A percentile compares a stretch with the other conserved stretches of the same genome.
These are phyloP conservation scores for Tylochromis polylepis DNA, from an alignment of 2,113 vertebrate species.

Conservation along the genomic window DNA sequence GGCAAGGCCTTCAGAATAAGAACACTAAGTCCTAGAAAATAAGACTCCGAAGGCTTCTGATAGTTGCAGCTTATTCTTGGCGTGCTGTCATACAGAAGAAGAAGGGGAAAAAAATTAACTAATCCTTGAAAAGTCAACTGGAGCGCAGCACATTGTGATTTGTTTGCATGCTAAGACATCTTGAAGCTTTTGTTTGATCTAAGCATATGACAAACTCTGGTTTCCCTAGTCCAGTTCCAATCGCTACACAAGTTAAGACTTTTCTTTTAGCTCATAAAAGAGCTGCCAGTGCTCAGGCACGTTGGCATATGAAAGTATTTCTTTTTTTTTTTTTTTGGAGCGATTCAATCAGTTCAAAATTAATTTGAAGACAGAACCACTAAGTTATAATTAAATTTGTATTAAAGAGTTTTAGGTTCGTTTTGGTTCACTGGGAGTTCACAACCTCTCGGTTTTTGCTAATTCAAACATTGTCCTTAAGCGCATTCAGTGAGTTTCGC, in stretches of 20 bases:
- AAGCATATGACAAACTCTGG: not conserved
- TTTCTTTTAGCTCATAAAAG: not conserved
- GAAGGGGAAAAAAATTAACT: not conserved
- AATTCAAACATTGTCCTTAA: not conserved
- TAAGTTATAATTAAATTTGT: not conserved
- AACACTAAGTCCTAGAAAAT: not conserved
- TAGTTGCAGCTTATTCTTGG: not conserved
- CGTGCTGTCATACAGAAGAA: not conserved
- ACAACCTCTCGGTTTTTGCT: not conserved
- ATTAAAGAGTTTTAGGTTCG: not conserved
- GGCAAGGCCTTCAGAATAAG: not conserved
- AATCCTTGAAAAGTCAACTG: conserved; percentile 1
- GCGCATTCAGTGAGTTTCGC: not conserved
- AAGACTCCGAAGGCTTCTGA: not conserved
- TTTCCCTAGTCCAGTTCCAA: not conserved
- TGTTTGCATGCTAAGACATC: not conserved
- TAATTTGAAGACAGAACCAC: not conserved
- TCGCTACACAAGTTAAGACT: not conserved
- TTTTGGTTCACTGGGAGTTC: not conserved
- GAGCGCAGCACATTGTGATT: not conserved
- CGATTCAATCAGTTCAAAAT: not conserved
- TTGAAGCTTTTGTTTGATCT: not conserved
- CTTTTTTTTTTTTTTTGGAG: not conserved
- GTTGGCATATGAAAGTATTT: not conserved
- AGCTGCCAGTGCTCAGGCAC: not conserved